Evolutionary conservation across 2,113 vertebrate species (phyloP).

Genomic region (Ictalurus furcatus): DNA sequence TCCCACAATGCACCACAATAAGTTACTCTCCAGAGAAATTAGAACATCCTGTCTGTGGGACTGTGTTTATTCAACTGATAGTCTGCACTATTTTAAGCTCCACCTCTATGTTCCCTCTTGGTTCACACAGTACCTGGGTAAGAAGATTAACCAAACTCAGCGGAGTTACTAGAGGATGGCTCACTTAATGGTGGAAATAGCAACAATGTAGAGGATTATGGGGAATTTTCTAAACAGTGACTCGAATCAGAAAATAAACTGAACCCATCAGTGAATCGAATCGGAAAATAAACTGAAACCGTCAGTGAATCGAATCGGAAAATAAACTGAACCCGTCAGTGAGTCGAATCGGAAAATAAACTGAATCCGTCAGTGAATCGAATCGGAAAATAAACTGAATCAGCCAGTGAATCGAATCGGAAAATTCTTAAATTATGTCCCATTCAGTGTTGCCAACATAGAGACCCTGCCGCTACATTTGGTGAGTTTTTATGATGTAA

Average conservation of each 20-base stretch:
- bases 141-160: background rate
- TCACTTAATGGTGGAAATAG: background rate
- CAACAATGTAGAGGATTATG: background rate
- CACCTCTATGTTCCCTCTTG: background rate
- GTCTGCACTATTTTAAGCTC: background rate
- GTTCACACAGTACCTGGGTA: background rate
- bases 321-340: too few relatives aligned
- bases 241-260: too few relatives aligned
- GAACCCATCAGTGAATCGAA: too few relatives aligned
- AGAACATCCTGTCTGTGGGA: too few relatives aligned
- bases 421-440: background rate
- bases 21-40: background rate
- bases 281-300: too few relatives aligned
- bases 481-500: background rate
- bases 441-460: background rate
- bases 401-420: background rate
- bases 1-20: background rate
- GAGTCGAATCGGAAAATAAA: too few relatives aligned
- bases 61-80: background rate
- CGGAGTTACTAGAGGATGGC: background rate
- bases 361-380: background rate
- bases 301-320: too few relatives aligned
- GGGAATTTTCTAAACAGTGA: background rate
- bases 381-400: background rate
- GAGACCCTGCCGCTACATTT: background rate